Percentiles rank a stretch among this genome's conserved stretches.
Conservation (phyloP, 37 sponge, comb jelly and placozoan genomes). For the Axinella damicornis region DNA sequence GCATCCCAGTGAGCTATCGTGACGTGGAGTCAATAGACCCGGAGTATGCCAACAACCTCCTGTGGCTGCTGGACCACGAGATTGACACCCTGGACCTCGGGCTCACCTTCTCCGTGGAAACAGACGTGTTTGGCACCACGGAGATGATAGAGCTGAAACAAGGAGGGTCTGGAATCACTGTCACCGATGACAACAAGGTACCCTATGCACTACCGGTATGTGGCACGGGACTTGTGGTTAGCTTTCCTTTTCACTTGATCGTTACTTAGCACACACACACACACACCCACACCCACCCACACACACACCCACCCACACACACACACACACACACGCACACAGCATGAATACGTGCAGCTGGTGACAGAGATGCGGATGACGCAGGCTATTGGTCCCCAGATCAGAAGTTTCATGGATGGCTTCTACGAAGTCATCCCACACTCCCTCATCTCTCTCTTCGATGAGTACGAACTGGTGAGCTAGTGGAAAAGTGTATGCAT, state of each 20-base stretch:
- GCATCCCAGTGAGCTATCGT: slow-evolving; percentile 86
- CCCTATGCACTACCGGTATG: neutral
- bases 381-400: slow-evolving; percentile 89
- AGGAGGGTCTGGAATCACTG: slow-evolving; percentile 70
- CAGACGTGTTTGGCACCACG: slow-evolving; percentile 88
- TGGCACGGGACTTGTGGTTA: too few species aligned
- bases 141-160: slow-evolving; percentile 81
- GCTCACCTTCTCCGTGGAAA: slow-evolving; percentile 92
- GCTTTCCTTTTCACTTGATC: too few species aligned
- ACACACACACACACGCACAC: slow-evolving; percentile 1
- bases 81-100: slow-evolving; percentile 89
- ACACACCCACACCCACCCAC: slow-evolving; percentile 21
- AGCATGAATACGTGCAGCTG: slow-evolving; percentile 95
- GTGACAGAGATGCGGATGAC: slow-evolving; percentile 96
- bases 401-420: slow-evolving; percentile 88
- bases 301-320: slow-evolving; percentile 30
- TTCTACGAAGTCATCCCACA: slow-evolving; percentile 94
- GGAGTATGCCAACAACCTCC: slow-evolving; percentile 93
- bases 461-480: slow-evolving; percentile 94
- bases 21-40: slow-evolving; percentile 96
- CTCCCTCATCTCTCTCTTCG: slow-evolving; percentile 88
- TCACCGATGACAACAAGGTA: slow-evolving; percentile 93
- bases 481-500: too few species aligned
- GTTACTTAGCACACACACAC: slow-evolving; percentile 34
- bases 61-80: slow-evolving; percentile 95